A percentile compares a stretch with the other conserved stretches of the same genome.
These are phyloP conservation scores for Dicyrtoma fusca DNA, from an alignment of 2,888 invertebrate species.

Conservation along the genomic window DNA sequence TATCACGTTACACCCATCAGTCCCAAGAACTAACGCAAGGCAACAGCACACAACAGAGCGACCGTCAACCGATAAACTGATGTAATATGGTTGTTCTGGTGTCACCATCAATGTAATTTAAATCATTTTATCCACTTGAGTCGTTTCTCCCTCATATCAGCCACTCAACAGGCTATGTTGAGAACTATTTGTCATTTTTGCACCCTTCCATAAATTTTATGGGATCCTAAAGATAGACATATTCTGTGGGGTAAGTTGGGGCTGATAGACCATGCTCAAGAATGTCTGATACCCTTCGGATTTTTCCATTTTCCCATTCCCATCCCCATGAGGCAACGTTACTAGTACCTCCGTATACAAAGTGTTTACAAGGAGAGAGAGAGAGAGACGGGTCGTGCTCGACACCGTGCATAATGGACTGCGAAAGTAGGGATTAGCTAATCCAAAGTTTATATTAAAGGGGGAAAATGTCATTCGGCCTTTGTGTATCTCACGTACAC, in stretches of 20 bases:
- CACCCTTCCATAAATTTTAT: not conserved
- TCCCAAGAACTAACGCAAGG: not conserved
- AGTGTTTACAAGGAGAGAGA: no score
- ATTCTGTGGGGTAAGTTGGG: not conserved
- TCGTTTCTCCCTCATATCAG: conserved; percentile 8
- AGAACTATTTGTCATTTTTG: conserved; percentile 17
- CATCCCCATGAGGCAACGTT: no score
- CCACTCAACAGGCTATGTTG: conserved; percentile 6
- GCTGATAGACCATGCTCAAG: not conserved
- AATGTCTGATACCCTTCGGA: no score
- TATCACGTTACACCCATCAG: conserved; percentile 12
- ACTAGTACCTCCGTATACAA: no score
- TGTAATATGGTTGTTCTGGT: conserved; percentile 28
- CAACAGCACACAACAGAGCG: not conserved
- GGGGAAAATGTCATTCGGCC: no score
- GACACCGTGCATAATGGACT: no score
- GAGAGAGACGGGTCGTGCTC: no score
- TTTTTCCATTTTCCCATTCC: no score
- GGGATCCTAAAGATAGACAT: no score
- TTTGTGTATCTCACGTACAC: no score
- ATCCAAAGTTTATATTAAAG: no score
- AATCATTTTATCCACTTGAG: conserved; percentile 34
- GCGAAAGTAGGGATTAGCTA: no score
- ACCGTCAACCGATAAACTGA: conserved; percentile 6
- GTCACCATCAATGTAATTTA: conserved; percentile 31